Evolutionary conservation across 2,113 vertebrate genomes (phyloP), one percentile per base, ranked within the genome.

Genomic region (Brachypodius melanocephalos): DNA sequence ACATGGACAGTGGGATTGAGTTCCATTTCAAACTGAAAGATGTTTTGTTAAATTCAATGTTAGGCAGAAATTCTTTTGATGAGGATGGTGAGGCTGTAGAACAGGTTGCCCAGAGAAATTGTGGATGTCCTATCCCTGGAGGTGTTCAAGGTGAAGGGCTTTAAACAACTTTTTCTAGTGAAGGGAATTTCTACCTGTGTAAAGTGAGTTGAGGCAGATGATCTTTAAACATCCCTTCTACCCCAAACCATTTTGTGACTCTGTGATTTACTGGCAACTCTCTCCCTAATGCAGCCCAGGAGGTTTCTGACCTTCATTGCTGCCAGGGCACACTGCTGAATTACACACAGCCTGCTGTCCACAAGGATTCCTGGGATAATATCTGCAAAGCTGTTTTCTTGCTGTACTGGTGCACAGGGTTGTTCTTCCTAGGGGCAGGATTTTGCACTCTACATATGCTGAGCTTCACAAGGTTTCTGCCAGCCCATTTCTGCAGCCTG

Each of bases 111-210:
- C 12, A 31, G 17, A 46, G 42, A 80, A 43, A 5, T 1, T 31
- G 19, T 62, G 8, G 5, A 28, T 71, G 13, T 2, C 1, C 1
- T 12, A 1, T n/a, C 4, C 4, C 1, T 17, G 7, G 22, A 57
- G 59, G 2, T 20, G 15, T 42, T 65, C n/a, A 61, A 40, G 16
- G 9, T 32, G 38, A 80, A 5, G 5, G 19, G 12, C 8, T 71
- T 57, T 55, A 12, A 52, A 17, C 9, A 62, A 34, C 31, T 18
- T 71, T 3, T n/a, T 19, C 3, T 29, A 14, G 15, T 31, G 40
- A 65, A 55, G 66, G 32, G 25, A 54, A 3, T 3, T 31, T 8
- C n/a, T 75, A 17, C 31, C 8, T 38, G 4, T 46, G 19, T 3
- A 14, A 75, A 12, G 1, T 12, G 8, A 3, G 1, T 22, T 40